Evolutionary conservation across 2,888 invertebrate species (phyloP), one percentile per base, ranked within the genome.

Genomic region (Aphidius colemani): DNA sequence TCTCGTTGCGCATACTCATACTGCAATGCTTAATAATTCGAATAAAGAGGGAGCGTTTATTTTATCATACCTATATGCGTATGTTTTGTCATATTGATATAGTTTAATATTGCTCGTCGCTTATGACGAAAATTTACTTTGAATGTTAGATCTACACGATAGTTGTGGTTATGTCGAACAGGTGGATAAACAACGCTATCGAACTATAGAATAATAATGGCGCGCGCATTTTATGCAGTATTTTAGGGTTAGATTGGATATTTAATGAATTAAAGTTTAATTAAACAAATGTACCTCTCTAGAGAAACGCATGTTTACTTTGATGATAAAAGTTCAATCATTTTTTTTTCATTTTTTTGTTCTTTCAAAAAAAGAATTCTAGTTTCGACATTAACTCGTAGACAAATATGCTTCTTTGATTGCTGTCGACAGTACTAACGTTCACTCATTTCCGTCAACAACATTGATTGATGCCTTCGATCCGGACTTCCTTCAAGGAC

Each of bases 111-210:
- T 44, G 56, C 45, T 61, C 58, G 58, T 65, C 48, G 30, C 13
- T n/a, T 13, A 45, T 61, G 61, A 61, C 61, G n/a, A 58, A 58
- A 65, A 57, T 64, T 51, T 45, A 53, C 53, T 50, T 50, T 56
- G 30, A 43, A 18, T 43, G 49, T 53, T n/a, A 13, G 43, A 39
- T 43, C 41, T 44, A 50, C 53, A 50, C 7, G 59, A 44, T 60
- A 18, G 10, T 41, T 60, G 41, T 30, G 50, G 9, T 39, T 61
- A 61, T 48, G 56, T 53, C 53, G 50, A 57, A 61, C 61, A 61
- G 58, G 58, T 57, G 53, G 61, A 64, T 64, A 45, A 48, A 57
- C 13, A 10, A 44, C 13, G 13, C 11, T 50, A 13, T 43, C 30
- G 49, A 55, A 43, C 53, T 43, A 49, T 30, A 63, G 11, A 41